phyloP scores from a whole-genome alignment of 2,888 invertebrate genomes.

The Auanema sp. region DNA sequence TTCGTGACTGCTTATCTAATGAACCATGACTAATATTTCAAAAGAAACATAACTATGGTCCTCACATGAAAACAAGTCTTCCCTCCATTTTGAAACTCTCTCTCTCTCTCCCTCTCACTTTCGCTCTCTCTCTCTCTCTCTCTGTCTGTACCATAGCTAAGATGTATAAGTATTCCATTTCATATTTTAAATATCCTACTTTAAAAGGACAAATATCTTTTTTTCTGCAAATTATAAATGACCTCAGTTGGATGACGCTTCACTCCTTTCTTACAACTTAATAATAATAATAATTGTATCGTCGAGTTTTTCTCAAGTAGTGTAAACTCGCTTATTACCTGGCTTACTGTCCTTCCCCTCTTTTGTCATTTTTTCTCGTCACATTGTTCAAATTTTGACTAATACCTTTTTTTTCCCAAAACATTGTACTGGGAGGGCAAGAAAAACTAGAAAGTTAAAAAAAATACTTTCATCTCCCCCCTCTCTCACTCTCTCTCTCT shows the following conservation, averaged over 20 bases:
- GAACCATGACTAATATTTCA: too few relatives aligned
- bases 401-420: conserved; percentile 1
- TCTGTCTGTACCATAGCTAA: too few relatives aligned
- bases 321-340: conserved; percentile 3
- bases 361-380: background rate
- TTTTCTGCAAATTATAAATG: conserved; percentile 2
- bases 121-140: too few relatives aligned
- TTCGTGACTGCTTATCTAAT: too few relatives aligned
- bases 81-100: too few relatives aligned
- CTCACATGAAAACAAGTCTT: too few relatives aligned
- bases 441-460: too few relatives aligned
- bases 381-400: background rate
- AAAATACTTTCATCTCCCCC: too few relatives aligned
- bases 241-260: background rate
- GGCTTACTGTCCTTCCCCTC: background rate
- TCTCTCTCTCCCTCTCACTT: too few relatives aligned
- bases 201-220: background rate
- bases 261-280: background rate
- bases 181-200: background rate
- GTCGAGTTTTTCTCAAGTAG: background rate
- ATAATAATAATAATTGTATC: background rate
- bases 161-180: too few relatives aligned
- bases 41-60: too few relatives aligned
- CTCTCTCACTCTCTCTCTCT: too few relatives aligned
- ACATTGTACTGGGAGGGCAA: background rate